Conservation (phyloP, 2,888 invertebrate genomes). For the Sylvicola cinctus region DNA sequence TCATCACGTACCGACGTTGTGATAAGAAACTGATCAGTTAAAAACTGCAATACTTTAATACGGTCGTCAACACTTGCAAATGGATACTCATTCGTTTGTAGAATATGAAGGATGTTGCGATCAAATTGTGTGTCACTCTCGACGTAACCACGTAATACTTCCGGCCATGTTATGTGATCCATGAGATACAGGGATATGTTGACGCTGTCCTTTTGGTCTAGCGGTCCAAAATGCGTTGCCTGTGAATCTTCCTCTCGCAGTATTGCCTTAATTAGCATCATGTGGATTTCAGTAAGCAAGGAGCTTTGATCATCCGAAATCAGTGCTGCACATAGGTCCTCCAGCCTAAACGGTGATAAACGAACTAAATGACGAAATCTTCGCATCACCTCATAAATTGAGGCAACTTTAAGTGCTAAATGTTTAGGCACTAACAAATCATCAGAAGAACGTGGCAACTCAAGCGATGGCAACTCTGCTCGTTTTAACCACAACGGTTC, state of each 20-base stretch:
- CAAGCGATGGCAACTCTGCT: conserved; percentile 49
- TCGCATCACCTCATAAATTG: conserved; percentile 86
- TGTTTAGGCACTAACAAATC: conserved; percentile 67
- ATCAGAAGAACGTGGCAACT: conserved; percentile 71
- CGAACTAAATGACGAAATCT: conserved; percentile 82
- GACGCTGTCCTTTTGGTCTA: conserved; percentile 93
- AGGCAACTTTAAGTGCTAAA: conserved; percentile 57
- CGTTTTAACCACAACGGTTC: conserved; percentile 82
- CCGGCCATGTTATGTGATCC: conserved; percentile 94
- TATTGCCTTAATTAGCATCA: conserved; percentile 77
- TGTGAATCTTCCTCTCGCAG: conserved; percentile 85
- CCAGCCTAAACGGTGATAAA: conserved; percentile 84
- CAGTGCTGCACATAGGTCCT: conserved; percentile 90
- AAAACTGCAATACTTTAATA: conserved; percentile 64
- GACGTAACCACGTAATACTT: conserved; percentile 70
- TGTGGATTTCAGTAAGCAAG: conserved; percentile 81
- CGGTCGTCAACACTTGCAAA: conserved; percentile 61
- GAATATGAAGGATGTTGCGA: conserved; percentile 43
- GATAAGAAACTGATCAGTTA: conserved; percentile 86
- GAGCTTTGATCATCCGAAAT: conserved; percentile 82
- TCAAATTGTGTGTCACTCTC: conserved; percentile 76
- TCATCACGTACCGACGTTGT: conserved; percentile 87
- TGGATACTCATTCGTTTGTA: conserved; percentile 69
- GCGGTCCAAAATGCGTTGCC: conserved; percentile 85
- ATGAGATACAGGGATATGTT: conserved; percentile 83